Conservation (phyloP, 2,888 invertebrate species). For the Stenolophus ochropezus region DNA sequence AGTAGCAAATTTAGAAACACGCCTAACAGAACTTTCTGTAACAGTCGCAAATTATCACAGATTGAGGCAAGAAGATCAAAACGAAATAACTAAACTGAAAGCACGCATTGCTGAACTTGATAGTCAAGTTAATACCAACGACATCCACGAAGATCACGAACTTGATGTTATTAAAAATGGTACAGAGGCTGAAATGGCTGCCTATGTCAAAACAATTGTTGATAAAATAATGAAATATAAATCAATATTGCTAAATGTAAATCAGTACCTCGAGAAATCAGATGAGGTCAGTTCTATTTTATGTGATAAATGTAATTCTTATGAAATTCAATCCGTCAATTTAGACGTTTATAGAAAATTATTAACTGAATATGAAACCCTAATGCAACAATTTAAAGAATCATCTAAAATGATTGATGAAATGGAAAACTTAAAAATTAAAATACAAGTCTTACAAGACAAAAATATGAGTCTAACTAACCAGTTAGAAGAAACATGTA, state of each 20-base stretch:
- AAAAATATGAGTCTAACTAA: constrained; percentile 79
- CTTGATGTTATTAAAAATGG: constrained; percentile 41
- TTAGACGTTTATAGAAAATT: constrained; percentile 44
- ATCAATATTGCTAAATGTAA: constrained; percentile 45
- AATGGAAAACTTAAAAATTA: constrained; percentile 75
- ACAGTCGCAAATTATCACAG: constrained; percentile 87
- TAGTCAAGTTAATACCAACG: neutral
- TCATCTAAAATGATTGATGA: constrained; percentile 67
- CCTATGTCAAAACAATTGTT: constrained; percentile 41
- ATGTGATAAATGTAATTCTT: constrained; percentile 45
- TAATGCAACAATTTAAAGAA: constrained; percentile 67
- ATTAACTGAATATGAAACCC: constrained; percentile 65
- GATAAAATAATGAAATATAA: constrained; percentile 51
- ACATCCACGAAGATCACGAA: constrained; percentile 5
- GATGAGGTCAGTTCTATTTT: constrained; percentile 42
- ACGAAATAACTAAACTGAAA: constrained; percentile 81
- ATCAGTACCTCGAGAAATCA: constrained; percentile 39
- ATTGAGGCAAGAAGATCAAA: constrained; percentile 82
- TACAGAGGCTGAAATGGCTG: constrained; percentile 32
- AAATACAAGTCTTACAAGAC: constrained; percentile 81
- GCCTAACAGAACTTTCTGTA: constrained; percentile 85
- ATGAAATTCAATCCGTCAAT: constrained; percentile 49
- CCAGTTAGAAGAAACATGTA: constrained; percentile 80
- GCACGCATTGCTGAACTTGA: constrained; percentile 65
- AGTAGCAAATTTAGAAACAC: constrained; percentile 84